These are phyloP conservation scores for Selene dorsalis DNA, from an alignment of 2,797 vertebrate species.

Conservation along the genomic window DNA sequence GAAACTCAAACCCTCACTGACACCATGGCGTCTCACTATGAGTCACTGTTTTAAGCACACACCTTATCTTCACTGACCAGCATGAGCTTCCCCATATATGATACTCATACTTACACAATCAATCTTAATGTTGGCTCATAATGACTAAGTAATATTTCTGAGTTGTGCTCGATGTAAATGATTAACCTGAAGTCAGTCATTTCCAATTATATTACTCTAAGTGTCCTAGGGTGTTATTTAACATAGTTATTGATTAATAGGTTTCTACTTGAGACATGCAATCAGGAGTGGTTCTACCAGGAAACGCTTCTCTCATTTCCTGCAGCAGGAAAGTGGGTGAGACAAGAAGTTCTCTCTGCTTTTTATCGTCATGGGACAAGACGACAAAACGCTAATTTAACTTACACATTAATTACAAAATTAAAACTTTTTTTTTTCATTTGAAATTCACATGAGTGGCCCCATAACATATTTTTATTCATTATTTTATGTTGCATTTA, in stretches of 20 bases:
- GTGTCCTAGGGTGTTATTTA: background rate
- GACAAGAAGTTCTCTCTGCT: background rate
- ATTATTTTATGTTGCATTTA: background rate
- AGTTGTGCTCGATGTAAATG: constrained; percentile 20
- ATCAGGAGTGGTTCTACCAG: background rate
- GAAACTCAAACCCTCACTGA: background rate
- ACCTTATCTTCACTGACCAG: background rate
- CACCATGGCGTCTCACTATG: constrained; percentile 28
- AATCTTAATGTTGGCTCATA: background rate
- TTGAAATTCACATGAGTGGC: background rate
- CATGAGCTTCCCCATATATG: background rate
- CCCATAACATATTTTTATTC: background rate
- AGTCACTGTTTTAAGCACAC: constrained; percentile 56
- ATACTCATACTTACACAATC: constrained; percentile 27
- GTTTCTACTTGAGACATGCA: background rate
- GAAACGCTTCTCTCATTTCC: constrained; percentile 22
- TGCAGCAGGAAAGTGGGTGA: background rate
- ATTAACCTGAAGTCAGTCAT: constrained; percentile 25
- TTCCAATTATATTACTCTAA: background rate
- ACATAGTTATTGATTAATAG: constrained; percentile 28
- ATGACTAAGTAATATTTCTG: constrained; percentile 2
- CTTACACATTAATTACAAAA: background rate
- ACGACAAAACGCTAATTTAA: background rate
- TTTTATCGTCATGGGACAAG: background rate
- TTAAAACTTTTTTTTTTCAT: too few relatives aligned